Evolutionary conservation across 2,888 invertebrate species (phyloP), one percentile per base, ranked within the genome.

Genomic region (Malachius bipustulatus): DNA sequence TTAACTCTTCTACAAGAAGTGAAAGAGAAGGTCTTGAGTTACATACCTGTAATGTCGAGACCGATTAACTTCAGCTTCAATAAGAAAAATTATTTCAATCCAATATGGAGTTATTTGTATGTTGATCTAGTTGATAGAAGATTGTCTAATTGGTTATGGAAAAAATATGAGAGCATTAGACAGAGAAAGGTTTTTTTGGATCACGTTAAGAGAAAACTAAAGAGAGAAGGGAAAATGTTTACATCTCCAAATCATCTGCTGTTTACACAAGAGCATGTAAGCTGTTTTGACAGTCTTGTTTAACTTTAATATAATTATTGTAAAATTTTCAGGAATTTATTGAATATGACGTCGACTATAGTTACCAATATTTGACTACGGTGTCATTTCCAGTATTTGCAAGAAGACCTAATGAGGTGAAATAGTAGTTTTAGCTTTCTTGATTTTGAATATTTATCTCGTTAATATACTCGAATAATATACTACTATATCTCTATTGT

Each of bases 101-200:
- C 84, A 12, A 79, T 93, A 14, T 98, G 96, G 96, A 93, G 93
- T 0, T 90, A 93, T 24, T 84, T 93, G 11, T 94, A 96, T 60
- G 88, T 89, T n/a, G 93, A 96, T 60, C 70, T 87, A 39, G 82
- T 85, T 46, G 87, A 90, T 63, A 82, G 88, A 4, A 82, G 87
- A 65, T 77, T 89, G 60, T 84, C 88, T 1, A 89, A 90, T 54
- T 89, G 84, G 74, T 64, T 84, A 26, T 90, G 90, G 90, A 85
- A 85, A 51, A 76, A 80, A 53, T 73, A 79, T 33, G 87, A 88
- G 57, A 75, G 83, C 47, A 75, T 77, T 14, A 75, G 82, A 46
- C 89, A 90, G 55, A 75, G 79, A 48, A 75, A 81, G 47, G 71
- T 82, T 10, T 78, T 81, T 45, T 65, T 77, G 51, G 75, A 54